Conservation (phyloP, 2,888 invertebrate genomes). For the Drosophila neonasuta region DNA sequence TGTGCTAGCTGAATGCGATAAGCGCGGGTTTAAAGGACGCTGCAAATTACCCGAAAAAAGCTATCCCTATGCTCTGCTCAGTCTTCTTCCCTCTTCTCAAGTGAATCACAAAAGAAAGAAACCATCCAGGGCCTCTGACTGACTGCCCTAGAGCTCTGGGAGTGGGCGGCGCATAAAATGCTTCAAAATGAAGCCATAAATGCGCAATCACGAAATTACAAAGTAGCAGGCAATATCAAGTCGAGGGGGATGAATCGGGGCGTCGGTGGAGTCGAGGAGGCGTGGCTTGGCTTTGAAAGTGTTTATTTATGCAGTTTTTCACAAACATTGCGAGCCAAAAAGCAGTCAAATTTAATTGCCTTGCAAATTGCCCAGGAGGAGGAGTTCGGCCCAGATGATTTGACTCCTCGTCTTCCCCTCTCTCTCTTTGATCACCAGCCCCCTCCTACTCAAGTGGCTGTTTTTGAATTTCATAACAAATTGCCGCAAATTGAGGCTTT, state of each 20-base stretch:
- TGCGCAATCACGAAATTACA: slow-evolving; percentile 79
- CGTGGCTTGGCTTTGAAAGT: slow-evolving; percentile 50
- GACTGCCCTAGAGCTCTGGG: not conserved
- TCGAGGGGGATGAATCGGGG: not conserved
- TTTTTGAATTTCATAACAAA: slow-evolving; percentile 68
- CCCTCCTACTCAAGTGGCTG: slow-evolving; percentile 5
- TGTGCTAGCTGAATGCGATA: slow-evolving; percentile 56
- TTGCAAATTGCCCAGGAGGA: slow-evolving; percentile 64
- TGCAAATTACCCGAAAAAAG: slow-evolving; percentile 69
- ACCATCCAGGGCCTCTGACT: slow-evolving; percentile 13
- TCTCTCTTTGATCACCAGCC: not conserved
- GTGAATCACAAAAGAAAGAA: slow-evolving; percentile 43
- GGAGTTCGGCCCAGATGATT: slow-evolving; percentile 11
- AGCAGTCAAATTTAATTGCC: slow-evolving; percentile 74
- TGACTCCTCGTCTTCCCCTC: not conserved
- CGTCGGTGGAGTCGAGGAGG: slow-evolving; percentile 9
- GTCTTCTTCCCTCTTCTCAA: slow-evolving; percentile 10
- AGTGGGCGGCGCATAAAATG: slow-evolving; percentile 62
- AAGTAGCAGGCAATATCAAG: slow-evolving; percentile 44
- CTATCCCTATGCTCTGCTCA: slow-evolving; percentile 3
- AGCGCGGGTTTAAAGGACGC: slow-evolving; percentile 67
- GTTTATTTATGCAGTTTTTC: slow-evolving; percentile 74
- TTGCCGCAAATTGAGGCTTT: slow-evolving; percentile 57
- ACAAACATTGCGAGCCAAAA: slow-evolving; percentile 57
- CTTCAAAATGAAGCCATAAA: slow-evolving; percentile 76